Evolutionary conservation across 2,797 vertebrate species (phyloP).

Genomic region (Cryptoprocta ferox): DNA sequence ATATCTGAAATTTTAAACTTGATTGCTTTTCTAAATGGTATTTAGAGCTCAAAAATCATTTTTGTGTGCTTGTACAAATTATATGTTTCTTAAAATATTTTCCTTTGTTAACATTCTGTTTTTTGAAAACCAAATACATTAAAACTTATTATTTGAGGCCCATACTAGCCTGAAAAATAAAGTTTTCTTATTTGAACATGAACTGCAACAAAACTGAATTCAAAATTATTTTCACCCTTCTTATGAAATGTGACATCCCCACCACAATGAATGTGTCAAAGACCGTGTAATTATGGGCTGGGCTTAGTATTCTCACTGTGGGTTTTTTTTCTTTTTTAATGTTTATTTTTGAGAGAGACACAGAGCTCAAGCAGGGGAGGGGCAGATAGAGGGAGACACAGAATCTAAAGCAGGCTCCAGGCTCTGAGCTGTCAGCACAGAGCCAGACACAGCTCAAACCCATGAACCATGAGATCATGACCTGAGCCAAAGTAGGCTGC

Average conservation of each 20-base stretch:
- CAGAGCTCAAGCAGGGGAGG: too few relatives aligned
- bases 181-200: not conserved
- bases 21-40: not conserved
- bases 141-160: not conserved
- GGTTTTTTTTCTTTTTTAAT: not conserved
- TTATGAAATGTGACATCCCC: not conserved
- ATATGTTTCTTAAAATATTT: not conserved
- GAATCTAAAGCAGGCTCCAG: too few relatives aligned
- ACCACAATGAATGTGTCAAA: not conserved
- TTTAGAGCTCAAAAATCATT: conserved; percentile 14
- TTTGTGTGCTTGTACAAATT: not conserved
- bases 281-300: not conserved
- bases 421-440: too few relatives aligned
- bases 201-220: not conserved
- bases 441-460: too few relatives aligned
- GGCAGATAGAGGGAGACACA: too few relatives aligned
- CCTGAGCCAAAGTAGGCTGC: too few relatives aligned
- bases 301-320: not conserved
- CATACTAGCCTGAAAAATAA: not conserved
- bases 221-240: not conserved
- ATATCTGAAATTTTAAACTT: conserved; percentile 9
- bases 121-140: conserved; percentile 1
- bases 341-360: too few relatives aligned
- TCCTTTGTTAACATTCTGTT: not conserved
- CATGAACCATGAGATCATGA: too few relatives aligned